Evolutionary conservation across 2,888 invertebrate genomes (phyloP), one percentile per base, ranked within the genome.

Genomic region (Dasypolia templi): DNA sequence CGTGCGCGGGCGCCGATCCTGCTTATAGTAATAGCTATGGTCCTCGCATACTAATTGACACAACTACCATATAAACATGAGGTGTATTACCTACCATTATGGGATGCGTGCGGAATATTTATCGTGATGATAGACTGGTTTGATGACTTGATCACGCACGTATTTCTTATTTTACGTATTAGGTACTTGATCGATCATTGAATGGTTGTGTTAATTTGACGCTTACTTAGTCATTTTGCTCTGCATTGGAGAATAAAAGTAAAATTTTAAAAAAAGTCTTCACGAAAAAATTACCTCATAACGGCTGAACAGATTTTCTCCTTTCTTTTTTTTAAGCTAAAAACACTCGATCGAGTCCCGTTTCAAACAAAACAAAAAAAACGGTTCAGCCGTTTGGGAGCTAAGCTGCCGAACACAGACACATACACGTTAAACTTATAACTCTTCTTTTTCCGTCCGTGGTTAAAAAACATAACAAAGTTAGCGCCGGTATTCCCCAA

Each of bases 41-140:
- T 67, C 66, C 59, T 26, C 46, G 85, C 85, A 85, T 83, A 79
- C 75, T 74, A 85, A 85, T 84, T 77, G 73, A 65, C 35, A 66
- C 35, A 61, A 82, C 81, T 81, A 78, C 78, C 79, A 78, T 77
- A 79, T 79, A 75, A 83, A 77, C 81, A 80, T 67, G 66, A 74
- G 77, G 56, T 77, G 69, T 82, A 82, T 82, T 82, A 77, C 55
- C 68, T 53, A 64, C 75, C 51, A 79, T 82, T 75, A 79, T 75
- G 72, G 66, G 72, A 82, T 72, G 79, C 81, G 71, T 72, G 77
- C 49, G 35, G 78, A 67, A 81, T 82, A 79, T 66, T 76, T 75
- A 66, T 83, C 53, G 76, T 76, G 71, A 80, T 69, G 71, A 77
- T 82, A 32, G 32, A 56, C 22, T 59, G 42, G 19, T 32, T 42